Conservation (phyloP, 1,140 invertebrate genomes). For the Neoseiulus cucumeris region DNA sequence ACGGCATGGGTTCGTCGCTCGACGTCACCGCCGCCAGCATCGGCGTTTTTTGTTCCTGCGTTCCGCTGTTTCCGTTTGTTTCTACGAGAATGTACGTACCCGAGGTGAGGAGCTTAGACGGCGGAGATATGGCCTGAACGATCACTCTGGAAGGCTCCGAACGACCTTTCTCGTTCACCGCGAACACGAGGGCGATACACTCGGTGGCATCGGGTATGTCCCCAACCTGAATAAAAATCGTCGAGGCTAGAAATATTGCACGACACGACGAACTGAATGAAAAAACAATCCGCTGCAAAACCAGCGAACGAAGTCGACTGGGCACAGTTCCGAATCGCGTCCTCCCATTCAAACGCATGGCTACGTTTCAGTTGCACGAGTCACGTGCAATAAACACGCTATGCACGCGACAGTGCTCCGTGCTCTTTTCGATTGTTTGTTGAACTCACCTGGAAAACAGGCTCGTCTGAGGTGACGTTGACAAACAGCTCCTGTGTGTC, state of each 20-base stretch:
- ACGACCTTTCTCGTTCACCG: background rate
- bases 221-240: background rate
- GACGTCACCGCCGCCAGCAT: background rate
- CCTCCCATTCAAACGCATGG: too few relatives aligned
- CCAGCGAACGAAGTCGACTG: too few relatives aligned
- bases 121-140: slow-evolving; percentile 2
- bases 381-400: too few relatives aligned
- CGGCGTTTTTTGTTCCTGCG: background rate
- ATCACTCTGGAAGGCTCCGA: slow-evolving; percentile 2
- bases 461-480: slow-evolving; percentile 3
- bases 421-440: background rate
- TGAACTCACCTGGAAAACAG: background rate
- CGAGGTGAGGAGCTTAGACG: slow-evolving; percentile 8
- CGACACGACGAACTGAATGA: too few relatives aligned
- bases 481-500: background rate
- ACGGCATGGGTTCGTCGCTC: background rate
- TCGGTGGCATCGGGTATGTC: slow-evolving; percentile 6
- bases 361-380: too few relatives aligned
- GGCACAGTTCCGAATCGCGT: too few relatives aligned
- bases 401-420: too few relatives aligned
- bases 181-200: background rate
- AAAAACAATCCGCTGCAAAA: too few relatives aligned
- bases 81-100: background rate
- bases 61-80: background rate
- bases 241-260: too few relatives aligned